A percentile compares a stretch with the other conserved stretches of the same genome.
Evolutionary conservation across 1,140 invertebrate species (phyloP).

Genomic region (Scaptomyza hsui): DNA sequence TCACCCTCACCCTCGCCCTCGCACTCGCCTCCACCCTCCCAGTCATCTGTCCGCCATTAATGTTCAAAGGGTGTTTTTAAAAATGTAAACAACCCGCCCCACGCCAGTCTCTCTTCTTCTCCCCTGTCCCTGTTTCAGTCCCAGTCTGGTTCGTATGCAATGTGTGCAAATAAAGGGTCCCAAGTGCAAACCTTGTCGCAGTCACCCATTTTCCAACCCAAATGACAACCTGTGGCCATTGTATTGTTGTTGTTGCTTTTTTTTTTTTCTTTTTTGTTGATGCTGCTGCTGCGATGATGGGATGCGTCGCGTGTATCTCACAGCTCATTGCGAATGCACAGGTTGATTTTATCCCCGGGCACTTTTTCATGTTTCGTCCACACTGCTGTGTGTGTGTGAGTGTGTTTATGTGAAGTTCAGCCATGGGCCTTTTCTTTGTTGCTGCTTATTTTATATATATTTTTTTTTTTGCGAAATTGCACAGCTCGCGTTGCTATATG

Average conservation of each 20-base stretch:
- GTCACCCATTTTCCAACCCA: constrained; percentile 40
- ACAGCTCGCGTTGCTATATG: constrained; percentile 66
- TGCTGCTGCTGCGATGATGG: constrained; percentile 40
- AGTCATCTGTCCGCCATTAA: constrained; percentile 41
- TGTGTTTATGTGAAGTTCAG: constrained; percentile 35
- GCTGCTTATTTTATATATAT: constrained; percentile 3
- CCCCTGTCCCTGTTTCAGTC: no score
- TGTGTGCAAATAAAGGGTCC: constrained; percentile 66
- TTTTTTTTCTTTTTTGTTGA: constrained; percentile 15
- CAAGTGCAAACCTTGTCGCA: constrained; percentile 37
- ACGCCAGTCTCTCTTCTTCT: not conserved
- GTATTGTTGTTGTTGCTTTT: constrained; percentile 24
- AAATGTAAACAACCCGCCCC: constrained; percentile 44
- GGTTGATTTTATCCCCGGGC: constrained; percentile 79
- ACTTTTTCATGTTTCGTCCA: constrained; percentile 64
- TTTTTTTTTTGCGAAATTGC: constrained; percentile 65
- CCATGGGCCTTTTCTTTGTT: constrained; percentile 43
- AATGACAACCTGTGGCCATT: constrained; percentile 53
- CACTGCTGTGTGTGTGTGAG: constrained; percentile 45
- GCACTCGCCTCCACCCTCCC: constrained; percentile 11
- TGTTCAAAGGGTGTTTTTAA: constrained; percentile 66
- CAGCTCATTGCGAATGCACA: constrained; percentile 83
- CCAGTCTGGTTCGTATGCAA: constrained; percentile 18
- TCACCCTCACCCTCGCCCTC: not conserved
- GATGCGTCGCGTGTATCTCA: constrained; percentile 54